Evolutionary conservation across 2,797 vertebrate species (phyloP), one percentile per base, ranked within the genome.

Genomic region (Phyllotis vaccarum): DNA sequence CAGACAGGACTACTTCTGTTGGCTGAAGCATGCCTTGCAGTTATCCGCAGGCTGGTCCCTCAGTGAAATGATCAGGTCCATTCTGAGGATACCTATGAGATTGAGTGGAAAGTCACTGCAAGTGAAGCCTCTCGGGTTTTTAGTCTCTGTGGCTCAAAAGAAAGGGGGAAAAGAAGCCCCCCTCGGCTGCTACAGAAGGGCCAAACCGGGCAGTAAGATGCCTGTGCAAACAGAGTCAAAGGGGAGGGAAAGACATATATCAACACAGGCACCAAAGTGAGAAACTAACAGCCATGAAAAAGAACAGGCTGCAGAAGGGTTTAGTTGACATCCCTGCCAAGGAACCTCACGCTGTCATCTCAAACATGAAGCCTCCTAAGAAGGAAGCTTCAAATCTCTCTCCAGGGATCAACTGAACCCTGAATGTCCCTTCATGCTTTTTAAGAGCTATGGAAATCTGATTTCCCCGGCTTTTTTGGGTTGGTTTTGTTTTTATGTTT

Each of bases 181-280:
- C 64, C 14, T 66, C 9, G 8, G 70, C 80, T 92, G 91, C 37
- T 60, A 90, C 40, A 68, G 56, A 88, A 52, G 19, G 78, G 5
- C 52, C 78, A 22, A 90, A 83, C 87, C 85, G 49, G n/a, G 70
- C 80, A 89, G 93, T 80, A 0, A 34, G 29, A 70, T 52, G 78
- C 40, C 86, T 86, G 87, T 86, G 89, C 17, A 86, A 90, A 97
- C 68, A 82, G 90, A 68, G 82, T 97, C 21, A 31, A 87, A 91
- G 96, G 37, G 64, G 93, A 96, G 95, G 81, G 78, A 96, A 98
- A 98, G 93, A 34, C 93, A 89, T 68, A 87, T 94, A 90, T 93
- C 90, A 97, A 97, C 82, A 93, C 70, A 52, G 68, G 56, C 37
- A 68, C 49, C 68, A 86, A 64, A 94, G 68, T 11, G 27, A 43